Evolutionary conservation across 2,113 vertebrate species (phyloP).

Genomic region (Corythornis madagascariensis): DNA sequence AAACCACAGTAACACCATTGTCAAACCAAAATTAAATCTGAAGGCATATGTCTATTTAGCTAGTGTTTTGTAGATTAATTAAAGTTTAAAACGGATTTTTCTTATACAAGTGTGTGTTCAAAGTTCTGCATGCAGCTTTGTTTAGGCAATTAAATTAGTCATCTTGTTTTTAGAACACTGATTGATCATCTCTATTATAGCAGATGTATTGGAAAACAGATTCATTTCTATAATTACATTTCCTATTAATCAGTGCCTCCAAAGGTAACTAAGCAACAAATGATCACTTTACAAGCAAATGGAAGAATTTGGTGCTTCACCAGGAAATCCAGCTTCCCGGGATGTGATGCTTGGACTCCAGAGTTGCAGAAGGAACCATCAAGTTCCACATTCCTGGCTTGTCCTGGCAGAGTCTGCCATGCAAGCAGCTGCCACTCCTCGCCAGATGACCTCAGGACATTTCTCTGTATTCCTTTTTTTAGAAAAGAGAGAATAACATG

Average conservation of each 20-base stretch:
- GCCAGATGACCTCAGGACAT: fast-evolving
- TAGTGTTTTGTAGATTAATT: neutral
- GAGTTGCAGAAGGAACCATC: neutral
- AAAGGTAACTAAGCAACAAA: neutral
- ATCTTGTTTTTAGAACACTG: neutral
- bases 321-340: neutral
- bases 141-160: neutral
- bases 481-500: neutral
- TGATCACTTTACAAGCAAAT: neutral
- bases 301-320: neutral
- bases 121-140: neutral
- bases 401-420: neutral
- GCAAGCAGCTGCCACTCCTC: neutral
- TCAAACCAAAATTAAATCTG: neutral
- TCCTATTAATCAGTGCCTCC: neutral
- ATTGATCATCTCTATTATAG: neutral
- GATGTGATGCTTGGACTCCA: neutral
- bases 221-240: neutral
- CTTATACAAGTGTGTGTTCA: neutral
- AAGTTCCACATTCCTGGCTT: neutral
- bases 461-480: neutral
- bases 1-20: neutral
- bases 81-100: neutral
- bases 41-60: neutral
- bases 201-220: neutral